Evolutionary conservation across 2,113 vertebrate genomes (phyloP), one percentile per base, ranked within the genome.

Genomic region (Daubentonia madagascariensis): DNA sequence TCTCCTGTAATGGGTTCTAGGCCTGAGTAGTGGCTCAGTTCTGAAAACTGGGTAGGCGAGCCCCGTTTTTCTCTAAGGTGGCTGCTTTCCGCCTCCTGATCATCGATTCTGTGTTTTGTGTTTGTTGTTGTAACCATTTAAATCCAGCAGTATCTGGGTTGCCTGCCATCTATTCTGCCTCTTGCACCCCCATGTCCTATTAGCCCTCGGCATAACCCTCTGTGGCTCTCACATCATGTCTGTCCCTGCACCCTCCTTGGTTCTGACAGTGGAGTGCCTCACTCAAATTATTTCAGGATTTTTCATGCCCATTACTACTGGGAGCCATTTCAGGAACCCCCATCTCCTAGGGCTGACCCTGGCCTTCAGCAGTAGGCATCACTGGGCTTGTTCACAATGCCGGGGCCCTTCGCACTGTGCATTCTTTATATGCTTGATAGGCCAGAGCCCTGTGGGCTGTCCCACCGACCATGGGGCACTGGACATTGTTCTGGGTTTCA

Each of bases 281-380:
- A 63, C 61, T 63, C 63, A 67, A 4, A 65, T 65, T 65, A 35
- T 35, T 13, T 32, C 73, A 48, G 14, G 28, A 48, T 30, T 45
- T 48, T 76, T 16, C 72, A 75, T 1, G 0, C 14, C 73, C 4
- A 0, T 75, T 5, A 9, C 73, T 8, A 30, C 73, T 0, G 7
- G 72, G 72, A 17, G 43, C 28, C 43, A 3, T 25, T 73, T 73
- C 37, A 25, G 70, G 70, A 43, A 43, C 70, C 25, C 25, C 8
- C 23, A 13, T 73, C 22, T 43, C 5, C 37, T 73, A 43, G 2
- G 5, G 17, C 22, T 11, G 6, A 43, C 10, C 37, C 22, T 25
- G 1, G 70, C 37, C 70, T 43, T 25, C 70, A 43, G 37, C 37
- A 73, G 25, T 12, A 23, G 23, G 5, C 37, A 40, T 43, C 23